Evolutionary conservation across 2,888 invertebrate species (phyloP), one percentile per base, ranked within the genome.

Genomic region (Limenitis camilla): DNA sequence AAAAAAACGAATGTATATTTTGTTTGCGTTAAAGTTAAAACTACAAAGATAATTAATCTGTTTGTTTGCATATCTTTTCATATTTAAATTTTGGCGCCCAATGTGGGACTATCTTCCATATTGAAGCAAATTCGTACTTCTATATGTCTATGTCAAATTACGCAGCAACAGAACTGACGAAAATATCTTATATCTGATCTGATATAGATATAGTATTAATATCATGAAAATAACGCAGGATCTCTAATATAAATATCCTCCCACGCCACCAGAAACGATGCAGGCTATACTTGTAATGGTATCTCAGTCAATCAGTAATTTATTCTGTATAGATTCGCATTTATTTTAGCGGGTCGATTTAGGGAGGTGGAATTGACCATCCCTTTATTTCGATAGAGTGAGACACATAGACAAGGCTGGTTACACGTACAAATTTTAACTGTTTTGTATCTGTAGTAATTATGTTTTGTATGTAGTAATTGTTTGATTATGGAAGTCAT

Each of bases 261-360:
- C 10, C n/a, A 35, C 5, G 6, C 10, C 10, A 5, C 2, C 10
- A 5, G 1, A 35, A 35, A 36, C 35, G 10, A 36, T 36, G 35
- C 35, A 36, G 61, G 63, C 68, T 36, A 10, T 39, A 46, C 29
- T n/a, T n/a, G n/a, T n/a, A 47, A 31, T 38, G 32, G 11, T 40
- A 40, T 48, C 33, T 28, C 31, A 27, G n/a, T 42, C 47, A 6
- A 36, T 36, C 35, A 36, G 35, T 36, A 29, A 40, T 29, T 30
- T 28, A 35, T 35, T 8, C 7, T 19, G 31, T 19, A 43, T 43
- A 43, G 9, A 11, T 7, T 36, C 35, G 33, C 36, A 29, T 36
- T 36, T 45, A 45, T 33, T 35, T 43, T 44, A 8, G 29, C 45
- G 35, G 19, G 19, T 8, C 9, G 9, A 35, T 28, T 10, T 11